These are phyloP conservation scores for Papilio protenor DNA, from an alignment of 2,888 invertebrate species.

Conservation along the genomic window DNA sequence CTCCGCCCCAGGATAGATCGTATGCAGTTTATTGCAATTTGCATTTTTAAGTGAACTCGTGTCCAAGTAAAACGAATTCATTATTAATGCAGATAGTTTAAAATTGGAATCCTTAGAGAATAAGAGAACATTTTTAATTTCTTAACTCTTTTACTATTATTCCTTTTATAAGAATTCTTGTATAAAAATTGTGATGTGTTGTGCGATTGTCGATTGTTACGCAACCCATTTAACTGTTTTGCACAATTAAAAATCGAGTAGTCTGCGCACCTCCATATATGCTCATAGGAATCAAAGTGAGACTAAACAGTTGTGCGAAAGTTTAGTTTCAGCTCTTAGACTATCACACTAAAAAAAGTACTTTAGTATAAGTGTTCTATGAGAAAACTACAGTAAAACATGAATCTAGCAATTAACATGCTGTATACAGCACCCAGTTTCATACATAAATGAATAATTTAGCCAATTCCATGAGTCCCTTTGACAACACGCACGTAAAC, in stretches of 20 bases:
- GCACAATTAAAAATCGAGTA: too few relatives aligned
- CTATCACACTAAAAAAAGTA: too few relatives aligned
- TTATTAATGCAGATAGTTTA: constrained; percentile 41
- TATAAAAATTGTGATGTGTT: not conserved
- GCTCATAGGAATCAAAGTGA: too few relatives aligned
- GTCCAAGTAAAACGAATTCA: constrained; percentile 38
- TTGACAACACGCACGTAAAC: constrained; percentile 4
- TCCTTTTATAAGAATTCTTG: not conserved
- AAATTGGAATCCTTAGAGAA: constrained; percentile 7
- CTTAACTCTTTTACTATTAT: not conserved
- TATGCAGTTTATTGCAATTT: constrained; percentile 41
- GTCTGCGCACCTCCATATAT: too few relatives aligned
- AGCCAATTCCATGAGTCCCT: not conserved
- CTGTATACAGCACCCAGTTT: not conserved
- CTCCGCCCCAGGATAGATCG: constrained; percentile 26
- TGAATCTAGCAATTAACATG: not conserved
- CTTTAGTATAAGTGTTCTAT: too few relatives aligned
- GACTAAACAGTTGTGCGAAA: too few relatives aligned
- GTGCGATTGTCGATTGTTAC: too few relatives aligned
- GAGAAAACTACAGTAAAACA: not conserved
- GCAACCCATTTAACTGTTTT: too few relatives aligned
- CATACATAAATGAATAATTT: constrained; percentile 5
- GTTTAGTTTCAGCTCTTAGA: too few relatives aligned
- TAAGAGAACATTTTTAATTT: not conserved
- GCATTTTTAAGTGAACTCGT: constrained; percentile 41